Evolutionary conservation across 2,113 vertebrate genomes (phyloP).

Genomic region (Spizaetus ornatus): DNA sequence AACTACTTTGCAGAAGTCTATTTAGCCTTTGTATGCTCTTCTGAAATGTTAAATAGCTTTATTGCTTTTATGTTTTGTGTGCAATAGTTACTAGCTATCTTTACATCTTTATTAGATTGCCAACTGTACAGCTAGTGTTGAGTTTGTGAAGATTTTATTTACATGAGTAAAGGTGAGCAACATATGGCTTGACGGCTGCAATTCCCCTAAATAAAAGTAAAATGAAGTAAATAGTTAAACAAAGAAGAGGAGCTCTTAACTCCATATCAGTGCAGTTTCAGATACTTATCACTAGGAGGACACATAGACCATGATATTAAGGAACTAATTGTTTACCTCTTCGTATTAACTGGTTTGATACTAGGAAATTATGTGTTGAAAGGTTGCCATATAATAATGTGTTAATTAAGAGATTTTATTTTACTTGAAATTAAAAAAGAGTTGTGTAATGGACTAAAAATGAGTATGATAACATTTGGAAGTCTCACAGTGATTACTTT

Average conservation of each 20-base stretch:
- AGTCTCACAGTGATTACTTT: neutral
- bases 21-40: neutral
- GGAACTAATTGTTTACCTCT: neutral
- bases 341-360: neutral
- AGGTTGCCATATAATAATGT: neutral
- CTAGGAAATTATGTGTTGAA: neutral
- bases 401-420: neutral
- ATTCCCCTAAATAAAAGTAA: neutral
- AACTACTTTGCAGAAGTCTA: neutral
- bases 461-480: neutral
- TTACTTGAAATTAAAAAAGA: neutral
- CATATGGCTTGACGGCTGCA: neutral
- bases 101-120: neutral
- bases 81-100: neutral
- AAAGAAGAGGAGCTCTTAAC: neutral
- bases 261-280: conserved; percentile 28
- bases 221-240: neutral
- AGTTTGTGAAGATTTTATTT: neutral
- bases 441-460: neutral
- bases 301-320: conserved; percentile 52
- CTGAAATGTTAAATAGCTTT: neutral
- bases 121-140: neutral
- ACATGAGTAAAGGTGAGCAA: neutral
- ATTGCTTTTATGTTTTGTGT: neutral
- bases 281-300: conserved; percentile 65